A percentile compares a stretch with the other conserved stretches of the same genome.
Evolutionary conservation across 2,797 vertebrate species (phyloP).

Genomic region (Typhlichthys eigenmanni): DNA sequence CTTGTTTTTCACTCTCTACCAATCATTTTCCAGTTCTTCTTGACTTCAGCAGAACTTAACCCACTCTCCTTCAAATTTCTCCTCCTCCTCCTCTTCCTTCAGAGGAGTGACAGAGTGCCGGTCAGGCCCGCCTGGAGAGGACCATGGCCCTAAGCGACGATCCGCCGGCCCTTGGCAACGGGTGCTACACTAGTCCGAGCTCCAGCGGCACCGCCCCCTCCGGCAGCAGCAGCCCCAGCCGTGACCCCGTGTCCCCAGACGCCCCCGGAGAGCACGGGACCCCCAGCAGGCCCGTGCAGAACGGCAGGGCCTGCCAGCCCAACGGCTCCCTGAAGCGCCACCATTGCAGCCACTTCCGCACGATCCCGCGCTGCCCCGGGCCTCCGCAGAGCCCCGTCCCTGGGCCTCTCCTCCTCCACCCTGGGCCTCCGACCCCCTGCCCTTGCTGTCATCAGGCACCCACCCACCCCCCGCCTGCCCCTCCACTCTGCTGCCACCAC

Average conservation of each 20-base stretch:
- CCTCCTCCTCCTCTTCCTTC: conserved; percentile 1
- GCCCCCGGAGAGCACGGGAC: conserved; percentile 11
- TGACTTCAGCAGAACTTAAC: not conserved
- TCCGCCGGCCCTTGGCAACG: conserved; percentile 77
- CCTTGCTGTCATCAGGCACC: conserved; percentile 83
- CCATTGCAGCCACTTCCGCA: conserved; percentile 83
- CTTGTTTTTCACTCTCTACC: not conserved
- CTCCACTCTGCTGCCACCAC: conserved; percentile 81
- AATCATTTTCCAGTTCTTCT: not conserved
- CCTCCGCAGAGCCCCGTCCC: conserved; percentile 73
- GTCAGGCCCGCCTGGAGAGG: conserved; percentile 52
- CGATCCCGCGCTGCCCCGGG: conserved; percentile 74
- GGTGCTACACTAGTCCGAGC: conserved; percentile 56
- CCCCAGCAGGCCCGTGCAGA: conserved; percentile 62
- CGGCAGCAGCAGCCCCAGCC: conserved; percentile 20
- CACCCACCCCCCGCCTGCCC: conserved; percentile 64
- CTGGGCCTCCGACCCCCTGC: conserved; percentile 43
- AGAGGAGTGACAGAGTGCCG: conserved; percentile 58
- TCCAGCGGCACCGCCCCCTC: conserved; percentile 36
- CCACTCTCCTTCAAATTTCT: not conserved
- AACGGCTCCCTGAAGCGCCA: conserved; percentile 80
- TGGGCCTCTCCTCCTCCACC: conserved; percentile 43
- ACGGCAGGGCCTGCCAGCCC: conserved; percentile 77
- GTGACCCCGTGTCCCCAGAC: conserved; percentile 18
- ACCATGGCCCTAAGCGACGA: conserved; percentile 30